Base-by-base conservation (phyloP, 2,888 invertebrate species). In the Seira ritae region DNA sequence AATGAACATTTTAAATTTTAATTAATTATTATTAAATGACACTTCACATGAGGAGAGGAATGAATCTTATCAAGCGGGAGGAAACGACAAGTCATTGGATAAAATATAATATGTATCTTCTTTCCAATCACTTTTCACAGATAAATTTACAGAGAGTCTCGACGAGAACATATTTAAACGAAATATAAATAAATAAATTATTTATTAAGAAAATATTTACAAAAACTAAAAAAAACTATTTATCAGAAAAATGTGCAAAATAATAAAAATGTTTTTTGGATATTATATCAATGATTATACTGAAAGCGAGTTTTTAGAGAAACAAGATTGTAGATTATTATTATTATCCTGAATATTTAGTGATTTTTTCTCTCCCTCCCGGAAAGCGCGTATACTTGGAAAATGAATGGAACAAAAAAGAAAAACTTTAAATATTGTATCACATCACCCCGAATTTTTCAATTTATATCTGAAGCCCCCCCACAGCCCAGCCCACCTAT, bases 361-460 rank as follows among this genome's bases (percentile, higher is more conserved):
- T n/a, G n/a, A n/a, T n/a, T n/a, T n/a, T n/a, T n/a, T n/a, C n/a
- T n/a, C n/a, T n/a, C n/a, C n/a, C n/a, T 31, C 31, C 31, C 55
- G 55, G 55, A 17, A 55, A 55, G 55, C 31, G 55, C 31, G 31
- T 31, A 31, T 31, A 31, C 31, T 31, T 55, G 55, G 55, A 17
- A 55, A 55, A 55, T 55, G 55, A n/a, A 55, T 55, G 55, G 55
- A 55, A 55, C 55, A 55, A 55, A 55, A 42, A 12, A 8, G 6
- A 42, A 42, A 42, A 42, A 42, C n/a, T 31, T 31, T 31, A 4
- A 31, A 31, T 8, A 55, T 55, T 55, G 55, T 55, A 55, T 55
- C 55, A 55, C 55, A 55, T 55, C 17, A 17, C 55, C 55, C 55
- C 3, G 55, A 55, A 55, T 55, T 55, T 55, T 31, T 55, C 55